Base-by-base conservation (phyloP, 2,888 invertebrate species). In the Heliconius charithonia region DNA sequence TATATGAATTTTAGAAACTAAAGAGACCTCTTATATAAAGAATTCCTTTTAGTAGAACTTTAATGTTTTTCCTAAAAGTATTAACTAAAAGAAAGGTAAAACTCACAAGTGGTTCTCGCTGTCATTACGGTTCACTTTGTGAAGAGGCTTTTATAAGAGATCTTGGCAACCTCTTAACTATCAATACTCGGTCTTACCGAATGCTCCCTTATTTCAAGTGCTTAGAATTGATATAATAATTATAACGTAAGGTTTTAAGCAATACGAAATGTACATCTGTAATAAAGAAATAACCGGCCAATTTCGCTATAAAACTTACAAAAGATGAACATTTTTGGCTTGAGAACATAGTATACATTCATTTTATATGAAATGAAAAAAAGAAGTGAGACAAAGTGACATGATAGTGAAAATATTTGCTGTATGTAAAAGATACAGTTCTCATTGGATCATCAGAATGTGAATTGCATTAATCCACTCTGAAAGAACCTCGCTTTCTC, bases 71-170 rank as follows among this genome's bases (percentile, higher is more conserved):
- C 73, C 63, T 74, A 41, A 74, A 74, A 65, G 74, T 74, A 74
- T 74, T 45, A 63, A 74, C 63, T 65, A 74, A 63, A 65, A 74
- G 74, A 65, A 74, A 74, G 74, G 74, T 63, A 74, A 74, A 74
- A 73, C 13, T 74, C 62, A 74, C 10, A 63, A 77, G 77, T 78
- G 77, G 77, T 74, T 77, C 72, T 77, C 79, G 79, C 77, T 81
- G 80, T 81, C 80, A 81, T 81, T 79, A 81, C 77, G 79, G 80
- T 81, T 81, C 79, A 77, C 75, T 81, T 79, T 77, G 81, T 81
- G 73, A 75, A 77, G 81, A 79, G 71, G 81, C 81, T 79, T 81
- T 81, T 77, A 80, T 73, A 76, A 63, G 63, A 80, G 78, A 78
- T 79, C 78, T 80, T 71, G 77, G 76, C 74, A 75, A 79, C 79